Evolutionary conservation across 2,888 invertebrate species (phyloP).

Genomic region (Antitype chi): DNA sequence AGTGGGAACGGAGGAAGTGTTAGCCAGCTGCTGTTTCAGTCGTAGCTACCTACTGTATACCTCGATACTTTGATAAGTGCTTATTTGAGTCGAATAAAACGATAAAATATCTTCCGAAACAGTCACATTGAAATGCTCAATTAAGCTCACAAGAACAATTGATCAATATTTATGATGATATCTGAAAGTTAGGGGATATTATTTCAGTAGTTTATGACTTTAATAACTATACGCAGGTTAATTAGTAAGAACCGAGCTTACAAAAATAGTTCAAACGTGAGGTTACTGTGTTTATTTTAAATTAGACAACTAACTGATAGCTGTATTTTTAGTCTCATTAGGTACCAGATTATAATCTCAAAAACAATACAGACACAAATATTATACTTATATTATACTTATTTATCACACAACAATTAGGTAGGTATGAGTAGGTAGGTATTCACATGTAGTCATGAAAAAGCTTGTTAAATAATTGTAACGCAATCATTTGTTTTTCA

Average conservation of each 20-base stretch:
- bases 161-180: neutral
- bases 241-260: neutral
- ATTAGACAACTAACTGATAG: neutral
- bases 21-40: conserved; percentile 46
- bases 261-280: neutral
- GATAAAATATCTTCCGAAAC: neutral
- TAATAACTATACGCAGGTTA: neutral
- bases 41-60: neutral
- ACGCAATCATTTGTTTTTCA: neutral
- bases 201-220: neutral
- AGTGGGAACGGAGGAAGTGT: conserved; percentile 42
- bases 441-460: neutral
- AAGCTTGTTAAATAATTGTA: neutral
- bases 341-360: neutral
- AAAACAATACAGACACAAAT: neutral
- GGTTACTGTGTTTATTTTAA: neutral
- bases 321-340: neutral
- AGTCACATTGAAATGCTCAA: neutral
- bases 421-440: no score
- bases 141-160: neutral
- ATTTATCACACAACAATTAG: no score
- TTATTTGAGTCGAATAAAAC: conserved; percentile 17
- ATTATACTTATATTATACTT: no score
- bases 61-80: conserved; percentile 9
- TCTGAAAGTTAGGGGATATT: neutral